Evolutionary conservation across 2,888 invertebrate species (phyloP), one percentile per base, ranked within the genome.

Genomic region (Synanthedon myopaeformis): DNA sequence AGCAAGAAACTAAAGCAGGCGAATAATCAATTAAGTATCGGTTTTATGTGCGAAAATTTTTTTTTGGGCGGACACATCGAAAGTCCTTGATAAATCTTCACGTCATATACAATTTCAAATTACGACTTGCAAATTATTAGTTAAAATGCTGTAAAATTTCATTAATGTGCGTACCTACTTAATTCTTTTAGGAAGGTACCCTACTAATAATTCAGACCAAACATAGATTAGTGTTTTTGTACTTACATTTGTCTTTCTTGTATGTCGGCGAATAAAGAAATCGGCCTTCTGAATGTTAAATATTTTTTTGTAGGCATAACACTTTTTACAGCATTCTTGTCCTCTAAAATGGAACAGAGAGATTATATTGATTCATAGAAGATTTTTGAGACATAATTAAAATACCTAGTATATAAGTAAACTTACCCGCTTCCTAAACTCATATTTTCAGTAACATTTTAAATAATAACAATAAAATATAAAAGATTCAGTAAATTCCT

Each of bases 301-400:
- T 6, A 74, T 57, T 62, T 75, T 73, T 54, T 69, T 61, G 53
- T 73, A 74, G 51, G 59, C 57, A 10, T 56, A 56, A 57, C 67
- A 63, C 17, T 42, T 50, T 57, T 61, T 62, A 58, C 60, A 69
- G 51, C 71, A 67, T 52, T 54, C 10, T 10, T 10, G 35, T 10
- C 35, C 35, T 35, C 35, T 35, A 35, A 35, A 35, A 45, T n/a
- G 5, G 14, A 45, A 45, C n/a, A 45, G 3, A 45, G 14, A 45
- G 4, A 45, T 5, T 11, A 6, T 14, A 45, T 14, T 23, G 5
- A 5, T 13, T 45, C 8, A 45, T 45, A 45, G 6, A 45, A 45
- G n/a, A n/a, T 45, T 3, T 2, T 45, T 45, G 14, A 13, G 3
- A 12, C n/a, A 1, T 35, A 35, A 35, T 1, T 35, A 13, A n/a